phyloP scores from a whole-genome alignment of 2,113 vertebrate genomes.

The Machaerirhynchus nigripectus region DNA sequence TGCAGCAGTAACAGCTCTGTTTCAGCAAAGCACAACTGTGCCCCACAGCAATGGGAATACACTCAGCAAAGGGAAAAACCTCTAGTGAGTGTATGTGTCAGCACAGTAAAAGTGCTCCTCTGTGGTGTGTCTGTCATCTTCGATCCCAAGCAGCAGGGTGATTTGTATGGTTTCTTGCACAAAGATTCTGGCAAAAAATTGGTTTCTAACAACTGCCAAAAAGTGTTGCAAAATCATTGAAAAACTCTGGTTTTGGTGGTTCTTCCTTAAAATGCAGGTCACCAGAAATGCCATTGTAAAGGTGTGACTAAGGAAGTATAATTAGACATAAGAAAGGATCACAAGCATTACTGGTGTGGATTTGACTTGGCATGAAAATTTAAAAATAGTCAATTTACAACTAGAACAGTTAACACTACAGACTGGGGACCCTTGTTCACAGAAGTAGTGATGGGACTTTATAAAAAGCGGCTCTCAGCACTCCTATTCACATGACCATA shows the following conservation, averaged over 20 bases:
- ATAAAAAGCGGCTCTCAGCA: accelerated
- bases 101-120: not conserved
- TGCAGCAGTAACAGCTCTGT: not conserved
- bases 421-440: not conserved
- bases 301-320: not conserved
- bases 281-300: not conserved
- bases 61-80: not conserved
- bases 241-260: not conserved
- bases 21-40: not conserved
- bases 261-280: not conserved
- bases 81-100: not conserved
- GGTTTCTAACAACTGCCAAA: not conserved
- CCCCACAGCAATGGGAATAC: not conserved
- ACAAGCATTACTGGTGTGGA: not conserved
- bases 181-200: not conserved
- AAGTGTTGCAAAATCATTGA: not conserved
- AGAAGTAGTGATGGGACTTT: not conserved
- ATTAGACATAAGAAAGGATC: not conserved
- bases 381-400: not conserved
- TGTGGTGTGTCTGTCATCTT: not conserved
- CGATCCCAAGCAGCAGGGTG: not conserved
- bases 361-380: not conserved
- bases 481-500: accelerated
- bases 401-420: not conserved
- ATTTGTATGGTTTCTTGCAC: not conserved